Evolutionary conservation across 2,797 vertebrate genomes (phyloP).

Genomic region (Melopsittacus undulatus): DNA sequence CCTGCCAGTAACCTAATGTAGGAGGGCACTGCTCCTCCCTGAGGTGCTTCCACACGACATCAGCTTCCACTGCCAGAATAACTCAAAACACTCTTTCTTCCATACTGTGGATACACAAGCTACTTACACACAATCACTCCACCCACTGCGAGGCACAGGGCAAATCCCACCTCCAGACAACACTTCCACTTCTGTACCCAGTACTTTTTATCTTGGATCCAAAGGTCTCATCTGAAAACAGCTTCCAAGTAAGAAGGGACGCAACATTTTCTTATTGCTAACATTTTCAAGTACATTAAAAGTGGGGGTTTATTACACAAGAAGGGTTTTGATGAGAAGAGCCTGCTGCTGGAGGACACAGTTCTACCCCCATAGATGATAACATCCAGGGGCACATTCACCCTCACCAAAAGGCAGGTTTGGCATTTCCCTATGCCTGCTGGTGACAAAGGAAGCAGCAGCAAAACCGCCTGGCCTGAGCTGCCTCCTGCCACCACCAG

Average conservation of each 20-base stretch:
- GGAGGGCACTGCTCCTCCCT: neutral
- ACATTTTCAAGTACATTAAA: neutral
- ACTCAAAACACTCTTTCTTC: neutral
- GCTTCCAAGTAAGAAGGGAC: neutral
- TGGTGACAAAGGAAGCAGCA: neutral
- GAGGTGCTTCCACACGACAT: neutral
- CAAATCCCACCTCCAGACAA: neutral
- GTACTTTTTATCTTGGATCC: neutral
- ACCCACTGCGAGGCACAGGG: neutral
- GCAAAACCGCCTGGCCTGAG: neutral
- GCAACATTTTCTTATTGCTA: neutral
- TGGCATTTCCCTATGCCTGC: neutral
- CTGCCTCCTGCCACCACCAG: neutral
- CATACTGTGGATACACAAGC: neutral
- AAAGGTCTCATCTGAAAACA: neutral
- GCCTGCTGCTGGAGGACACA: neutral
- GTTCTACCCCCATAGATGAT: neutral
- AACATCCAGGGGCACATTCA: neutral
- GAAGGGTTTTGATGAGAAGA: neutral
- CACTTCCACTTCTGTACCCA: neutral
- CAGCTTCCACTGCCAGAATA: neutral
- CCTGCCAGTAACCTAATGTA: neutral
- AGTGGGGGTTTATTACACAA: neutral
- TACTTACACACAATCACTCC: conserved; percentile 1
- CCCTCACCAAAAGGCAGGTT: neutral